Evolutionary conservation across 2,888 invertebrate species (phyloP).

Genomic region (Pterobdella sp.): DNA sequence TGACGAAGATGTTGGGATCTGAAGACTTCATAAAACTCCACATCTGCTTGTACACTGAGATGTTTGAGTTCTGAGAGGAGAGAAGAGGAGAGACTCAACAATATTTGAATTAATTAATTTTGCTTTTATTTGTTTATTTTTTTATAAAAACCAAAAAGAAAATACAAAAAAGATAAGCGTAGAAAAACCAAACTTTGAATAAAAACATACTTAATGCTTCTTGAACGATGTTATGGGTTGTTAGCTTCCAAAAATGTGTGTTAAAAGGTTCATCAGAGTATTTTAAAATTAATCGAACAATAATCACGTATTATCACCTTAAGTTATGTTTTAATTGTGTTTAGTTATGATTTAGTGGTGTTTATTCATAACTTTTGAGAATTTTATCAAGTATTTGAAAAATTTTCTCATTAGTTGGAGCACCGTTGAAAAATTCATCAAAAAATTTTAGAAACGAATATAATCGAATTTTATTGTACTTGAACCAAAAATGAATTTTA

Average conservation of each 20-base stretch:
- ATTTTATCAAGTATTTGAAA: too few species aligned
- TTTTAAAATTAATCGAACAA: background rate
- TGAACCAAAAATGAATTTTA: too few species aligned
- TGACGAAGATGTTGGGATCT: slow-evolving; percentile 70
- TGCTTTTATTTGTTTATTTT: background rate
- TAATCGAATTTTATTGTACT: too few species aligned
- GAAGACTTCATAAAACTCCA: slow-evolving; percentile 87
- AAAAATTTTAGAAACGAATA: too few species aligned
- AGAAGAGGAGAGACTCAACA: background rate
- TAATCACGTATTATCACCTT: too few species aligned
- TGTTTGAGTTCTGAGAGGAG: slow-evolving; percentile 64
- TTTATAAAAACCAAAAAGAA: background rate
- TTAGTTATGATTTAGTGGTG: too few species aligned
- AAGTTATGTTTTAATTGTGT: too few species aligned
- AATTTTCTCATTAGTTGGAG: too few species aligned
- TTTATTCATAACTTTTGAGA: too few species aligned
- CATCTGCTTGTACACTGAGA: slow-evolving; percentile 86
- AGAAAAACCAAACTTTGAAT: background rate
- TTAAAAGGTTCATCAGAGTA: background rate
- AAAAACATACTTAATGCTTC: background rate
- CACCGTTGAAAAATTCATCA: too few species aligned
- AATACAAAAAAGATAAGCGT: background rate
- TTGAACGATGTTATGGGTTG: too few species aligned
- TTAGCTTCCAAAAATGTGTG: too few species aligned
- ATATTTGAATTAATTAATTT: background rate